These are phyloP conservation scores for Calonectris borealis DNA, from an alignment of 2,113 vertebrate genomes.

Conservation along the genomic window DNA sequence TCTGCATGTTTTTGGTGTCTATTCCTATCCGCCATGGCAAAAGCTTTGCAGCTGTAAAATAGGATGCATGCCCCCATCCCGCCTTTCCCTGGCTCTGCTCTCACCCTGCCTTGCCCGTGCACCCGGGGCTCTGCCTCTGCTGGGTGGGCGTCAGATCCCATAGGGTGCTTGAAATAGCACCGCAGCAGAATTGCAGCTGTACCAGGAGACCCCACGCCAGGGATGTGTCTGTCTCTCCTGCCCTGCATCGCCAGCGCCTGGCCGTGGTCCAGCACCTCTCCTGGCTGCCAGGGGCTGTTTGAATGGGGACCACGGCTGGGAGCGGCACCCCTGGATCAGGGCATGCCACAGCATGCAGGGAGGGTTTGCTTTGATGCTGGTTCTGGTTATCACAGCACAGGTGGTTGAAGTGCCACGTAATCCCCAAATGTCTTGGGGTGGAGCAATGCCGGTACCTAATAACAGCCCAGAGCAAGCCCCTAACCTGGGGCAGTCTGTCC, in stretches of 20 bases:
- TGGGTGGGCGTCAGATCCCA: accelerated
- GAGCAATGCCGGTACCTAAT: neutral
- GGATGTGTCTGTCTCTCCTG: neutral
- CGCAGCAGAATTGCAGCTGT: neutral
- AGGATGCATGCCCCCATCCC: neutral
- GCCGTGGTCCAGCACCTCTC: neutral
- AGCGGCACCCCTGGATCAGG: neutral
- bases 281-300: neutral
- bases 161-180: neutral
- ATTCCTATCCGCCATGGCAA: neutral
- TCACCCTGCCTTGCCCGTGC: neutral
- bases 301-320: accelerated
- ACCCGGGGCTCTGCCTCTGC: neutral
- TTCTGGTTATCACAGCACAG: neutral
- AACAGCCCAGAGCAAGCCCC: neutral
- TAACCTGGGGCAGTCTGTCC: neutral
- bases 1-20: neutral
- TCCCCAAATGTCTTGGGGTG: neutral
- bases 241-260: accelerated
- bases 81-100: neutral
- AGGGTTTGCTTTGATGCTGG: neutral
- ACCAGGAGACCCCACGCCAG: neutral
- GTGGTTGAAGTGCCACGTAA: accelerated
- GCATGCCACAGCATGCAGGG: neutral
- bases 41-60: neutral